Conservation (phyloP, 2,797 vertebrate genomes). For the Lepidocolaptes lacrymiger region DNA sequence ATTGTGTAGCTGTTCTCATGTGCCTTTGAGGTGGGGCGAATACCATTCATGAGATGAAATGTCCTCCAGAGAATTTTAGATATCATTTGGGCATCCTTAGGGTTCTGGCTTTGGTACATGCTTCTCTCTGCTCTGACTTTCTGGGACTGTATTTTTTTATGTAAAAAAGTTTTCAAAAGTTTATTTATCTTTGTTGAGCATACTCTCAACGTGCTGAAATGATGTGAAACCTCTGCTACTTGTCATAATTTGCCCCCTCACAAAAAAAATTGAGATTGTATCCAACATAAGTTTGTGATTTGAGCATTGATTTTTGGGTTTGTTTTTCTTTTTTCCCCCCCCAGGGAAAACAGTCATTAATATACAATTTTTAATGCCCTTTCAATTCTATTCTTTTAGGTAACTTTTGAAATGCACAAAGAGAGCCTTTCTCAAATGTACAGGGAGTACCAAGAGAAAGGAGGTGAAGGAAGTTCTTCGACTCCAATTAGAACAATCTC, state of each 20-base stretch:
- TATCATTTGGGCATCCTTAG: background rate
- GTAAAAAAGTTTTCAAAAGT: background rate
- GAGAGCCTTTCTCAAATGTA: conserved; percentile 89
- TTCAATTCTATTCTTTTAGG: conserved; percentile 78
- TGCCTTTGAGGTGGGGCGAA: background rate
- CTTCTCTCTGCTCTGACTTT: background rate
- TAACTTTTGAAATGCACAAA: conserved; percentile 96
- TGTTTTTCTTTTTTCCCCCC: fast-evolving
- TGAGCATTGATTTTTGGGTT: background rate
- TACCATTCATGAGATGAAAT: background rate
- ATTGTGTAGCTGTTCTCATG: background rate
- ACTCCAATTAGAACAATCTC: conserved; percentile 80
- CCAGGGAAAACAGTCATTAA: background rate
- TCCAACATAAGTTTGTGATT: background rate
- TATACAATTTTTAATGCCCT: background rate
- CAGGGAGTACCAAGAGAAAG: conserved; percentile 86
- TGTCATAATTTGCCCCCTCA: background rate
- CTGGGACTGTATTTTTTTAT: background rate
- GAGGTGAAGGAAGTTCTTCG: conserved; percentile 66
- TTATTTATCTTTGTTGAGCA: background rate
- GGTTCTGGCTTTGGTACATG: background rate
- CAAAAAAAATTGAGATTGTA: background rate
- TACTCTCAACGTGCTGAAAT: background rate
- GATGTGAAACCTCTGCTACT: background rate
- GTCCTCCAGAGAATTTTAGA: background rate